phyloP scores from a whole-genome alignment of 2,888 invertebrate genomes.

The Drosophila kambysellisi region DNA sequence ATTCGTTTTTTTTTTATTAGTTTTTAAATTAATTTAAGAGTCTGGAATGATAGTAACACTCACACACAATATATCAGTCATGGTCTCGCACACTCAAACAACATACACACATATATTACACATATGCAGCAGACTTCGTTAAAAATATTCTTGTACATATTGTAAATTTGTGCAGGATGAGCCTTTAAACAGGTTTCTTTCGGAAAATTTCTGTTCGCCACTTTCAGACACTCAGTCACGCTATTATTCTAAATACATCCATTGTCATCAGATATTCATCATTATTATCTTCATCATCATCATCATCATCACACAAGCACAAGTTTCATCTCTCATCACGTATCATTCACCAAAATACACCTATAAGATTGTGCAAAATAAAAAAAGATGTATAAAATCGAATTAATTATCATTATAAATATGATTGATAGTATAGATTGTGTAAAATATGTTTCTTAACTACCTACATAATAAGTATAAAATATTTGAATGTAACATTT shows the following conservation, averaged over 20 bases:
- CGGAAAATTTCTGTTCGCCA: constrained; percentile 10
- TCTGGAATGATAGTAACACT: constrained; percentile 61
- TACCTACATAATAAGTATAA: constrained; percentile 13
- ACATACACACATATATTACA: constrained; percentile 1
- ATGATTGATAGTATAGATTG: not conserved
- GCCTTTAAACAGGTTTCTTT: constrained; percentile 13
- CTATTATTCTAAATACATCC: constrained; percentile 36
- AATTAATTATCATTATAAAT: constrained; percentile 22
- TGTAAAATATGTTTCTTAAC: constrained; percentile 17
- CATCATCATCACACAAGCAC: constrained; percentile 52
- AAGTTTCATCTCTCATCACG: constrained; percentile 50
- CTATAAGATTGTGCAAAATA: constrained; percentile 42
- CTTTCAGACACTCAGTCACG: constrained; percentile 39
- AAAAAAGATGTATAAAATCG: constrained; percentile 20
- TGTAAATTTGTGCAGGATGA: constrained; percentile 67
- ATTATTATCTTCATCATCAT: constrained; percentile 11
- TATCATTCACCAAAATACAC: constrained; percentile 48
- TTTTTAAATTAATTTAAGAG: constrained; percentile 13
- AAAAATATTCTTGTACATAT: constrained; percentile 37
- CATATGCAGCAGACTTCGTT: constrained; percentile 26
- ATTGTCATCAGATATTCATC: constrained; percentile 18
- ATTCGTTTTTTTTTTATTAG: constrained; percentile 10
- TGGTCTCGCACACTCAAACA: constrained; percentile 34
- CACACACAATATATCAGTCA: constrained; percentile 53
- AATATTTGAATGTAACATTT: constrained; percentile 27